These are phyloP conservation scores for Drosophila mayri DNA, from an alignment of 1,140 invertebrate species.

Conservation along the genomic window DNA sequence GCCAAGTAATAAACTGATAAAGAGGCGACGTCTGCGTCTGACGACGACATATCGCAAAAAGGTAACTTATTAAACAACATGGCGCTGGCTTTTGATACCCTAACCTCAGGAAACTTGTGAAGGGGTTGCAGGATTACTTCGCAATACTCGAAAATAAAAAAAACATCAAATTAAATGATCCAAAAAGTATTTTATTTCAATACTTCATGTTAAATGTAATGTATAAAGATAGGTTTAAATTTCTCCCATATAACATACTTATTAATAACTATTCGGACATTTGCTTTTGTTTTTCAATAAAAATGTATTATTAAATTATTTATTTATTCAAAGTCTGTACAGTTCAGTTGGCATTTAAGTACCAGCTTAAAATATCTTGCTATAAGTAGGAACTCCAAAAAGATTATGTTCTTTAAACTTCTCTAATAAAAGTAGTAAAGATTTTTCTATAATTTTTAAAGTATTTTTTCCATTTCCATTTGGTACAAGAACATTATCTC, in stretches of 20 bases:
- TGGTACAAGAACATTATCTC: conserved; percentile 26
- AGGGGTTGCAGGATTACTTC: not conserved
- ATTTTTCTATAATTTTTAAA: not conserved
- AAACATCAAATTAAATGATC: not conserved
- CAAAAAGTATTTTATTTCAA: not conserved
- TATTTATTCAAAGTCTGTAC: too few species aligned
- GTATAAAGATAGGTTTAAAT: not conserved
- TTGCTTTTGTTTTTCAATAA: too few species aligned
- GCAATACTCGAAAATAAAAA: not conserved
- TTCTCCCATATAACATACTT: too few species aligned
- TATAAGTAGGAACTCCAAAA: too few species aligned
- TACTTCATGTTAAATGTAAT: not conserved
- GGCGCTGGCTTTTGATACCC: conserved; percentile 62
- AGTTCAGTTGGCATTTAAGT: too few species aligned
- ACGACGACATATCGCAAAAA: conserved; percentile 78
- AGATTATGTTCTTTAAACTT: not conserved
- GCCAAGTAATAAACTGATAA: conserved; percentile 84
- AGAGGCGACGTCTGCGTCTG: conserved; percentile 77
- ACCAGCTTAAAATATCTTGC: too few species aligned
- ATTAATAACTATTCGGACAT: not conserved
- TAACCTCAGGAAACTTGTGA: not conserved
- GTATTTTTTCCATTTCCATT: not conserved
- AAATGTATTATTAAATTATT: not conserved
- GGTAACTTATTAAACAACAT: conserved; percentile 82
- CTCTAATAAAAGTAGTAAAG: not conserved